Evolutionary conservation across 2,797 vertebrate species (phyloP).

Genomic region (Clarias platycephalus): DNA sequence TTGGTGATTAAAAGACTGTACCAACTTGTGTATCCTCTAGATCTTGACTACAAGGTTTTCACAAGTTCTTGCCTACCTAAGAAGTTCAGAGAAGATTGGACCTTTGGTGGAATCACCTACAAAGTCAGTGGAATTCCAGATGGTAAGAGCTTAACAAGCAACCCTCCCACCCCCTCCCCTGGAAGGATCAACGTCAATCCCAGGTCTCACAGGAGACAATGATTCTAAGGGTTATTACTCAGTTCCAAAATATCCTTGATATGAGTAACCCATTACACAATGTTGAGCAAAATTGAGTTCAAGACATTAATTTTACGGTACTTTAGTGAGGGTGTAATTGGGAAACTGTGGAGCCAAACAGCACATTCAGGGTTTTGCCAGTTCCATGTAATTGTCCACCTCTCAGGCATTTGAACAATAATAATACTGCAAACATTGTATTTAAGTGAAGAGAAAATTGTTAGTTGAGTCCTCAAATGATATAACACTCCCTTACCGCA

Average conservation of each 20-base stretch:
- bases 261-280: conserved; percentile 40
- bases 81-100: conserved; percentile 88
- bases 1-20: not conserved
- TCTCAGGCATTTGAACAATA: conserved; percentile 68
- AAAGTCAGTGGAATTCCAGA: conserved; percentile 90
- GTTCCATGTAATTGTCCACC: conserved; percentile 67
- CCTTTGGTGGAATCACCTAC: conserved; percentile 90
- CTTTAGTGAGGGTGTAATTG: conserved; percentile 36
- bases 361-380: conserved; percentile 53
- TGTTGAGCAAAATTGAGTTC: conserved; percentile 29
- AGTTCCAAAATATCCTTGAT: conserved; percentile 16
- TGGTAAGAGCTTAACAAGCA: conserved; percentile 74
- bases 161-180: not conserved
- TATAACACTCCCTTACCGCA: conserved; percentile 76
- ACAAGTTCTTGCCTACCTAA: conserved; percentile 93
- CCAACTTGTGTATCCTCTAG: conserved; percentile 55
- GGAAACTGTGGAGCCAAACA: conserved; percentile 50
- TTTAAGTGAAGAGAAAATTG: conserved; percentile 77
- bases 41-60: conserved; percentile 83
- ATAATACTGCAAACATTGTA: conserved; percentile 72
- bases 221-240: not conserved
- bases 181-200: conserved; percentile 12
- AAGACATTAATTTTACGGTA: conserved; percentile 42
- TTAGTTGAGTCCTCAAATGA: conserved; percentile 77
- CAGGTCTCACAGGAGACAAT: not conserved